Evolutionary conservation across 1,140 invertebrate species (phyloP), one percentile per base, ranked within the genome.

Genomic region (Drosophila paulistorum): DNA sequence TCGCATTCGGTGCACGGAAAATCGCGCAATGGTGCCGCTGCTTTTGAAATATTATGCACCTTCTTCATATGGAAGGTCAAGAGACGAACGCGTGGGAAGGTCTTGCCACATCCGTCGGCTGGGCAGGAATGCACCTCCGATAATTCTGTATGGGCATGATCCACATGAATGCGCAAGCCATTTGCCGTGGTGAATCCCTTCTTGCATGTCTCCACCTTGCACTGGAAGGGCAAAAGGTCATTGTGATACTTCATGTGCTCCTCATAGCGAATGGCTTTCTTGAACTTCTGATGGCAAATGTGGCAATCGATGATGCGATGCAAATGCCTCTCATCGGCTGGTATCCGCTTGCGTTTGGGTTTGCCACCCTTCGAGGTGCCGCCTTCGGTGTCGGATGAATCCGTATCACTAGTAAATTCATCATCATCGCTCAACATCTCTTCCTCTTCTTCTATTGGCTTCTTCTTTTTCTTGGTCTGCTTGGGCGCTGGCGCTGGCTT

Each of bases 211-310:
- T 90, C 90, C 3, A 90, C 87, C 26, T 85, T 81, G 65, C 90
- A 91, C 57, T 91, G 90, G 74, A 90, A 90, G 13, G 90, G 90
- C 63, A 91, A 65, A 26, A 91, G 68, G 62, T 91, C 90, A 54
- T 91, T 90, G 82, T 91, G 90, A 51, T 90, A 81, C 59, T 89
- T 90, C 90, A 91, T 91, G 54, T 91, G 90, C 54, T 91, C 87
- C 65, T 91, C 79, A 35, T 91, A 91, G 33, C 81, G 75, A 2
- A 90, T 90, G 4, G 84, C 74, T 68, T 91, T 30, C 91, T 91
- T 91, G 58, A 91, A 91, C 55, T 90, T 91, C 69, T 91, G 85
- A 37, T 91, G 90, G 54, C 90, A 91, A 54, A 91, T 91, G 57
- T 91, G 90, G 55, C 90, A 91, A 51, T 90, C 90, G 35, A 91